Percentiles rank a stretch among this genome's conserved stretches.
Evolutionary conservation across 1,140 invertebrate species (phyloP).

Genomic region (Harlomillsia oculata): DNA sequence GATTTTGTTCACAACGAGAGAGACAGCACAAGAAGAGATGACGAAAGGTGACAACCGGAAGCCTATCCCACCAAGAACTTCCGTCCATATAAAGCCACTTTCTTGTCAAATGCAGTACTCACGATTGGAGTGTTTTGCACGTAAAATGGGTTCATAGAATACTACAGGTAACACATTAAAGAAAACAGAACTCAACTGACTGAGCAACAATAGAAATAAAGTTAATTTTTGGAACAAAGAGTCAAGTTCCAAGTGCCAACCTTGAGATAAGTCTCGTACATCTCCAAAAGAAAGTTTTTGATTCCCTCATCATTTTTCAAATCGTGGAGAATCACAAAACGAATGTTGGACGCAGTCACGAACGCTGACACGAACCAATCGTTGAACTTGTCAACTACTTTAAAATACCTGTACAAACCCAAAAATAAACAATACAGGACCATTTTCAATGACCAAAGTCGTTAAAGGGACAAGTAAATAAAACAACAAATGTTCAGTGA

Average conservation of each 20-base stretch:
- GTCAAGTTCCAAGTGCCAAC: slow-evolving; percentile 46
- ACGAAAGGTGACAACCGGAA: no score
- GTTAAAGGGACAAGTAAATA: no score
- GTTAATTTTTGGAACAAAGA: neutral
- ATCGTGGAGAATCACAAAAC: slow-evolving; percentile 90
- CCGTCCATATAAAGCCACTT: slow-evolving; percentile 78
- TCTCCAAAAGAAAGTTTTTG: slow-evolving; percentile 95
- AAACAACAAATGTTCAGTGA: no score
- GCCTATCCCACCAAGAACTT: slow-evolving; percentile 66
- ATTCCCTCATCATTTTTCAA: slow-evolving; percentile 97
- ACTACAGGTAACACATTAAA: slow-evolving; percentile 49
- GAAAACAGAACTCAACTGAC: slow-evolving; percentile 7
- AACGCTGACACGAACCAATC: slow-evolving; percentile 99
- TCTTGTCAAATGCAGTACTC: slow-evolving; percentile 88
- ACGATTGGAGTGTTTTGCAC: slow-evolving; percentile 85
- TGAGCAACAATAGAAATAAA: slow-evolving; percentile 2
- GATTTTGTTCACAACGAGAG: no score
- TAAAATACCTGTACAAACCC: no score
- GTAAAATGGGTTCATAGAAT: slow-evolving; percentile 97
- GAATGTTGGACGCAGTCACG: slow-evolving; percentile 85
- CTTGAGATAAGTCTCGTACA: slow-evolving; percentile 98
- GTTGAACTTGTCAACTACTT: slow-evolving; percentile 98
- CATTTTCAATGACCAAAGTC: no score
- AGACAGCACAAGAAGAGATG: no score
- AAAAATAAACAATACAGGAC: no score